phyloP scores from a whole-genome alignment of 2,113 vertebrate species.

The Solea solea region DNA sequence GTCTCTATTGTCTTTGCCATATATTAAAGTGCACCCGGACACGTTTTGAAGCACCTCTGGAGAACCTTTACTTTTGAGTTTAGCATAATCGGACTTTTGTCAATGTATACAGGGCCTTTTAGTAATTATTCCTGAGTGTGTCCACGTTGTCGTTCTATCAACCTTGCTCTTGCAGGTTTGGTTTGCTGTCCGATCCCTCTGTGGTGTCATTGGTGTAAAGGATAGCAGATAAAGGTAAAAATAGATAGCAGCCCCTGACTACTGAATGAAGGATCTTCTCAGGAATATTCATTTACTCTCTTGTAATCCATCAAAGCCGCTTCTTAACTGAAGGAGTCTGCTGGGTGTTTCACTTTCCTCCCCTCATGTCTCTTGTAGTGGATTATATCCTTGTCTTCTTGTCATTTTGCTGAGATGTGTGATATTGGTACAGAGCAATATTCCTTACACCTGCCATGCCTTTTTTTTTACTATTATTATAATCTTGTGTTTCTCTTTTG shows the following conservation, averaged over 20 bases:
- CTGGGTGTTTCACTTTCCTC: slow-evolving; percentile 5
- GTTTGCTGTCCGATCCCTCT: slow-evolving; percentile 46
- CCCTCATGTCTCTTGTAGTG: neutral
- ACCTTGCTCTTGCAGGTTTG: slow-evolving; percentile 33
- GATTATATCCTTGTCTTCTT: slow-evolving; percentile 10
- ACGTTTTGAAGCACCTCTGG: slow-evolving; percentile 26
- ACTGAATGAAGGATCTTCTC: slow-evolving; percentile 32
- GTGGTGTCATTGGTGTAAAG: slow-evolving; percentile 3
- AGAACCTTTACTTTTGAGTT: slow-evolving; percentile 36
- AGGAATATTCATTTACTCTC: slow-evolving; percentile 48
- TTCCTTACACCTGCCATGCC: neutral
- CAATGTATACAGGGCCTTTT: neutral
- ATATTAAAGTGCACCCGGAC: slow-evolving; percentile 11
- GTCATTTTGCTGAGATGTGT: neutral
- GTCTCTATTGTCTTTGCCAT: slow-evolving; percentile 27
- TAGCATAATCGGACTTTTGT: slow-evolving; percentile 39
- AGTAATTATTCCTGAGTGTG: slow-evolving; percentile 45
- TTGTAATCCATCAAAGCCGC: slow-evolving; percentile 43
- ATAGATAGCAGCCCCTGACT: slow-evolving; percentile 42
- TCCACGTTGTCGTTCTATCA: slow-evolving; percentile 40
- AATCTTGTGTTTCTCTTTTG: neutral
- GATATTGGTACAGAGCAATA: slow-evolving; percentile 1
- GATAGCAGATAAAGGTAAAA: slow-evolving; percentile 34
- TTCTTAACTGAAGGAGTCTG: slow-evolving; percentile 7
- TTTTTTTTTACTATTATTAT: neutral